Base-by-base conservation (phyloP, 2,113 vertebrate species). In the Turnix velox region DNA sequence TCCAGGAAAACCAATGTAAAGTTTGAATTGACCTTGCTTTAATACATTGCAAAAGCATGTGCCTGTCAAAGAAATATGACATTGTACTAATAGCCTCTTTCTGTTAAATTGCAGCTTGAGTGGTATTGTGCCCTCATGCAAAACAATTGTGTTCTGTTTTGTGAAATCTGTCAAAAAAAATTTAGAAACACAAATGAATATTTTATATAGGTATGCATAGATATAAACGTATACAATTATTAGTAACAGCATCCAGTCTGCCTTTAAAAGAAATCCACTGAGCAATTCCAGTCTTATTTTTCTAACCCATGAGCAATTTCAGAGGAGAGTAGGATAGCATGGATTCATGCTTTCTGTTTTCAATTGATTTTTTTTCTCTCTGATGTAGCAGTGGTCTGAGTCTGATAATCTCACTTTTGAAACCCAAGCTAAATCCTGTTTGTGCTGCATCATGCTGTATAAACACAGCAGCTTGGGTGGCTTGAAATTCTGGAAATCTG, bases 11-110 rank as follows among this genome's bases (percentile, higher is more conserved):
- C 2, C 49, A 72, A 49, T 31, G 51, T 55, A 72, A 78, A 87
- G 10, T 92, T 84, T 88, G 39, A 78, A 28, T 39, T 89, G 69
- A 91, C 52, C 65, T 82, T 39, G 10, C 30, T 84, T 89, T 78
- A 87, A 49, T 63, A 72, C 20, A 10, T 27, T 49, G 57, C 24
- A 78, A 43, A 78, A 61, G 12, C 55, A 55, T 31, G 4, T 72
- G 33, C 9, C 84, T 78, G 35, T 87, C 57, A 67, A 74, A 66
- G 40, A 83, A 84, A 49, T 75, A 68, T 25, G 51, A 35, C 51
- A 57, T 52, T 0, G 1, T 37, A 55, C 33, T 83, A 73, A 90
- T 39, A 61, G 18, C 18, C 2, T 33, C n/a, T 37, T n/a, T 39
- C 17, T 72, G 37, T 61, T 61, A 76, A 91, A 89, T 52, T 84